Base-by-base conservation (phyloP, 2,888 invertebrate species). In the Drosophila cracens region DNA sequence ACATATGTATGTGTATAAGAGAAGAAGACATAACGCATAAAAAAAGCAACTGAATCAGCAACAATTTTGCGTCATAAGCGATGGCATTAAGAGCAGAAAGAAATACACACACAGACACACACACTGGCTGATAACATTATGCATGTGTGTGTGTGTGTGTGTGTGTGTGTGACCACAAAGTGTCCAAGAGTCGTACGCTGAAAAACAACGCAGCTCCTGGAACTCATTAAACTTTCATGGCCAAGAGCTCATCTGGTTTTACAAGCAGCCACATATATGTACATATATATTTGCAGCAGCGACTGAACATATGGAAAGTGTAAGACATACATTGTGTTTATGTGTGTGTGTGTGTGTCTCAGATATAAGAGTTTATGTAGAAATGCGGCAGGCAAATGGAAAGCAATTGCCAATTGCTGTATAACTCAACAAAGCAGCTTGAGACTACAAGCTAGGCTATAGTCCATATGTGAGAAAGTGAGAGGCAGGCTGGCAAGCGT, bases 171-270 rank as follows among this genome's bases (percentile, higher is more conserved):
- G 53, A 71, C 72, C 71, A 71, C 72, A 71, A 71, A 63, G 58
- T 71, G 71, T 71, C 71, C 71, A 58, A 43, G 72, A 53, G 34
- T 43, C 57, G 70, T 46, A 27, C 52, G 70, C 46, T 40, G 46
- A 51, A 38, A 70, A 57, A 78, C n/a, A 64, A 57, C 29, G n/a
- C 53, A 63, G 54, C 43, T 61, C 66, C 66, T 61, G 66, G 66
- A 57, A 74, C 73, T 82, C 77, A 82, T 85, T 82, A 82, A 85
- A 85, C 65, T 82, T 82, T 85, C 86, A 83, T 83, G 82, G 70
- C 61, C 74, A 80, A 82, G 51, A 82, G 52, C 68, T 69, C 84
- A 79, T 67, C 82, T 82, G 81, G 68, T 72, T 77, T 69, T 53
- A 57, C 67, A 58, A 60, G 54, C 21, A 68, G 51, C 57, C 40